A percentile compares a stretch with the other conserved stretches of the same genome.
Conservation (phyloP, 2,113 vertebrate genomes). For the Cepphus grylle region DNA sequence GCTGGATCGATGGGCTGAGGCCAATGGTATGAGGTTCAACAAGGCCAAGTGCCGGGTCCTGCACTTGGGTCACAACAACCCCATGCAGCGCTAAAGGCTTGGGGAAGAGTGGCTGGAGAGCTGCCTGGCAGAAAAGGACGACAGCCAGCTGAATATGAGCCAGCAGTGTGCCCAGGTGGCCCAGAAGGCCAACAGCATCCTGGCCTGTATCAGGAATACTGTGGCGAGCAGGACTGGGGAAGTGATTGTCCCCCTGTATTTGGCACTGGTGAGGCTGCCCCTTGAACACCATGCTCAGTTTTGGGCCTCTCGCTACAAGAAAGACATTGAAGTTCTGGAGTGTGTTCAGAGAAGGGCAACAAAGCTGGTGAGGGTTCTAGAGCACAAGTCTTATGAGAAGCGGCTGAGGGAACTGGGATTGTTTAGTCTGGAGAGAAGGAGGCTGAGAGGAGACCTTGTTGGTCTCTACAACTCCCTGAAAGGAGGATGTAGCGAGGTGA, state of each 20-base stretch:
- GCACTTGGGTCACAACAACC: neutral
- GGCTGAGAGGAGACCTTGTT: neutral
- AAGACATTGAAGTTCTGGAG: neutral
- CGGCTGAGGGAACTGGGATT: neutral
- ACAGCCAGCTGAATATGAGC: neutral
- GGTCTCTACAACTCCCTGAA: neutral
- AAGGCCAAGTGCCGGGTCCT: neutral
- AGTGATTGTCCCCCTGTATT: neutral
- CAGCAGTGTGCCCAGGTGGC: neutral
- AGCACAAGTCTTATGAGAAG: too few species aligned
- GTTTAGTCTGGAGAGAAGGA: neutral
- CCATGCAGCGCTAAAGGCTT: neutral
- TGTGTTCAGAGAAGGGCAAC: neutral
- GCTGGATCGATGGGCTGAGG: neutral
- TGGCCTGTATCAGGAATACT: neutral
- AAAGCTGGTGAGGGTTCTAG: neutral
- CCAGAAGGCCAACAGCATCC: too few species aligned
- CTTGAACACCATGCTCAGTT: neutral
- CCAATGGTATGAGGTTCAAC: neutral
- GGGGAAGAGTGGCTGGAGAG: neutral
- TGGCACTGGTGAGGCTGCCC: neutral
- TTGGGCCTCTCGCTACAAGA: neutral
- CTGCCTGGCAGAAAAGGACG: neutral
- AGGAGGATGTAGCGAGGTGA: neutral
- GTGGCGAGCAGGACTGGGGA: neutral